Evolutionary conservation across 2,888 invertebrate species (phyloP).

Genomic region (Oxyscelio sp.): DNA sequence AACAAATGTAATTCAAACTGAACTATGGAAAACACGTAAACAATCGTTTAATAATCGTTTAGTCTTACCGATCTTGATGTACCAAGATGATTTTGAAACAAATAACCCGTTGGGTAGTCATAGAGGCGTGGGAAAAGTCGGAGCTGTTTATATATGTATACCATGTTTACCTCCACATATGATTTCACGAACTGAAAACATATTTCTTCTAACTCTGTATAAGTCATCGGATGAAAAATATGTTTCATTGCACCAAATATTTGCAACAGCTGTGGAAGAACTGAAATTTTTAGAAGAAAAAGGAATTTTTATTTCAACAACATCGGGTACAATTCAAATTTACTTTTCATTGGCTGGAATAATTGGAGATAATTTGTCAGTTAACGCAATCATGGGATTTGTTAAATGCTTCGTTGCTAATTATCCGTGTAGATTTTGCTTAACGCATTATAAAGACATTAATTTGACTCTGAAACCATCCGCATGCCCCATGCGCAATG

Average conservation of each 20-base stretch:
- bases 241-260: conserved; percentile 12
- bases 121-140: conserved; percentile 55
- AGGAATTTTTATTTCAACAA: conserved; percentile 21
- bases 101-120: conserved; percentile 69
- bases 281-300: conserved; percentile 17
- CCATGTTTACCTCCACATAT: conserved; percentile 57
- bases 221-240: conserved; percentile 13
- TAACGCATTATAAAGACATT: no score
- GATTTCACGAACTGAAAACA: conserved; percentile 30
- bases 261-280: conserved; percentile 8
- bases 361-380: conserved; percentile 13
- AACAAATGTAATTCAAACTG: conserved; percentile 57
- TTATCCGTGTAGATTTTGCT: not conserved
- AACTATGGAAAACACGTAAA: conserved; percentile 46
- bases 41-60: conserved; percentile 14
- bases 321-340: not conserved
- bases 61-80: conserved; percentile 64
- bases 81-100: conserved; percentile 71
- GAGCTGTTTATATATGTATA: conserved; percentile 58
- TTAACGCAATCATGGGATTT: not conserved
- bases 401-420: not conserved
- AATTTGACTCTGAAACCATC: no score
- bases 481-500: no score
- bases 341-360: not conserved
- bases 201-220: conserved; percentile 15